A percentile compares a stretch with the other conserved stretches of the same genome.
Conservation (phyloP, 1,140 invertebrate genomes). For the Bathynomus jamesi region DNA sequence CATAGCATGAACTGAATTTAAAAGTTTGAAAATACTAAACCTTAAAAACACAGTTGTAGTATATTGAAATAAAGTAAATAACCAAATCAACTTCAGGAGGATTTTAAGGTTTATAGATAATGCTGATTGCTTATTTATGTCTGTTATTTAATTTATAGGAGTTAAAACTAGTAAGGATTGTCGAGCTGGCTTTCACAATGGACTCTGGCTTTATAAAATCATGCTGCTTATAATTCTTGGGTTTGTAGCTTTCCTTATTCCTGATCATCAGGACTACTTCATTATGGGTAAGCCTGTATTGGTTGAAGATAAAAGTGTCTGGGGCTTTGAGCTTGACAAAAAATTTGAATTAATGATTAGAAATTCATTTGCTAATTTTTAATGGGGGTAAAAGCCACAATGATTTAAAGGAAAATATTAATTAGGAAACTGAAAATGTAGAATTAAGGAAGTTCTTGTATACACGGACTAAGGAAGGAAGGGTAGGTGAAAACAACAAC, state of each 20-base stretch:
- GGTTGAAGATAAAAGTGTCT: background rate
- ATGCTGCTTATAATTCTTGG: slow-evolving; percentile 38
- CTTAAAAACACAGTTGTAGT: too few species aligned
- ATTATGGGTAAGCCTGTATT: slow-evolving; percentile 26
- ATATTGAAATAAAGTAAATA: too few species aligned
- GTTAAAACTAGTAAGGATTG: slow-evolving; percentile 44
- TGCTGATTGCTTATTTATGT: too few species aligned
- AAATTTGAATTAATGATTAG: background rate
- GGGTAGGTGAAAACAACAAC: too few species aligned
- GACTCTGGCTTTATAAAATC: slow-evolving; percentile 42
- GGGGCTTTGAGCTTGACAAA: background rate
- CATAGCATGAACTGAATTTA: too few species aligned
- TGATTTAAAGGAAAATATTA: too few species aligned
- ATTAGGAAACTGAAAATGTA: background rate
- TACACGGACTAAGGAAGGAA: too few species aligned
- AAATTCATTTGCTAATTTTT: background rate
- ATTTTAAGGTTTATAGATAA: too few species aligned
- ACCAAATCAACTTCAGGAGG: too few species aligned
- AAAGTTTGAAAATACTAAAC: too few species aligned
- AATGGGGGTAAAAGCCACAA: background rate
- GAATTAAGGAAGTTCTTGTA: too few species aligned
- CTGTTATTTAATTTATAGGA: slow-evolving; percentile 34
- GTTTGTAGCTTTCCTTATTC: slow-evolving; percentile 39
- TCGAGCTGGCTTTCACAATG: slow-evolving; percentile 46
- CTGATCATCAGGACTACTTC: slow-evolving; percentile 36